Base-by-base conservation (phyloP, 2,113 vertebrate species). In the Strix uralensis region DNA sequence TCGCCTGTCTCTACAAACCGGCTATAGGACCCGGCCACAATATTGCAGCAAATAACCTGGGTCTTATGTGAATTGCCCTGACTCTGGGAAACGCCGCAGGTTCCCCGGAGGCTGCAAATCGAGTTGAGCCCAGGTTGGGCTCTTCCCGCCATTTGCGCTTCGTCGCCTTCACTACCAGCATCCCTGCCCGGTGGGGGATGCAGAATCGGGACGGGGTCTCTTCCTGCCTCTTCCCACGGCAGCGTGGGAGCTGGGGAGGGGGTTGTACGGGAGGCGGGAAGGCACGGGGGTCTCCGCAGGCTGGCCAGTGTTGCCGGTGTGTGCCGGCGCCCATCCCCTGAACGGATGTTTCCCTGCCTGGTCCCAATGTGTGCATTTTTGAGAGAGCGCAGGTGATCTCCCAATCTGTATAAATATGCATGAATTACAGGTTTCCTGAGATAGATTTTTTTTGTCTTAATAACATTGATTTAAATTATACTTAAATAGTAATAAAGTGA, bases 401-500 rank as follows among this genome's bases (percentile, higher is more conserved):
- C 62, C 70, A 59, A 9, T 36, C 72, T 92, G 69, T 66, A 72
- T 57, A 91, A 95, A 85, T 44, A 87, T 51, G 17, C 63, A 67
- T 27, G 66, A 88, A 93, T 96, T 89, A 21, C 54, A 57, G 27
- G 52, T 85, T 95, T 96, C 36, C 69, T 6, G 13, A 38, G 71
- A 36, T 79, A 69, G 62, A 55, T 86, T 29, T 19, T 3, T 95
- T 96, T 88, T 40, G 20, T 87, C 85, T 75, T 92, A 83, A 84
- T 91, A 96, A 89, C 57, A 47, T 59, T 95, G 89, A 92, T 88
- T 85, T 79, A 96, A 96, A 81, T 94, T 85, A 86, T 78, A 51
- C 80, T 97, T 91, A 95, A 97, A 97, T 97, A 98, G 96, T 95
- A 97, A 97, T 95, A 86, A 95, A 90, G 75, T 27, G 61, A 77